Base-by-base conservation (phyloP, 2,797 vertebrate species). In the Acestrorhynchus altus region DNA sequence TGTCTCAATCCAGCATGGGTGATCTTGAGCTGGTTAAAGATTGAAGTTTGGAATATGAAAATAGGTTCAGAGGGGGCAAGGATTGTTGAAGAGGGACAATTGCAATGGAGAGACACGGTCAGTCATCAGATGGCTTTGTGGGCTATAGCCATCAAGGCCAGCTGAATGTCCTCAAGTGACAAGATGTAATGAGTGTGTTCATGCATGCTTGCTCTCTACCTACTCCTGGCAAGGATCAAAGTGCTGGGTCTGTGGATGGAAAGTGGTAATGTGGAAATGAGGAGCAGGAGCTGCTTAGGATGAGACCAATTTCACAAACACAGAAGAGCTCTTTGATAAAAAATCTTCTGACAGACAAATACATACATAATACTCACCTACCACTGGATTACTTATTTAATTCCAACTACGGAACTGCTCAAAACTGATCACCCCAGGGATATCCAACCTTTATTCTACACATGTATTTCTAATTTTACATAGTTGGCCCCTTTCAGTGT, bases 1-100 rank as follows among this genome's bases (percentile, higher is more conserved):
- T 67, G 13, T 26, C 28, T 57, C 63, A 61, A 22, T 9, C 56
- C 63, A 54, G 39, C 67, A 59, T 65, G 20, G 47, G 64, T 13
- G 16, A 52, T 60, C 42, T 60, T 65, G 18, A 68, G 67, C 18
- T 39, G n/a, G 35, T 44, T 31, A n/a, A 12, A 59, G 52, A 47
- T 22, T 74, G 31, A 74, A 12, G 56, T n/a, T 35, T 15, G n/a
- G 63, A 73, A 60, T 22, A 60, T 59, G 52, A 66, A 51, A 59
- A 24, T 22, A 12, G 22, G 11, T 73, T 60, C 61, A 68, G 60
- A 44, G 57, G 22, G 22, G 54, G 39, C 13, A 10, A 59, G 52
- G 22, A 60, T 22, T 46, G 22, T 12, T 72, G 24, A 24, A 59
- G 39, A 61, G 42, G 42, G 40, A 24, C 56, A 47, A 47, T 44